Evolutionary conservation across 2,888 invertebrate genomes (phyloP), one percentile per base, ranked within the genome.

Genomic region (Mallateleia sp.): DNA sequence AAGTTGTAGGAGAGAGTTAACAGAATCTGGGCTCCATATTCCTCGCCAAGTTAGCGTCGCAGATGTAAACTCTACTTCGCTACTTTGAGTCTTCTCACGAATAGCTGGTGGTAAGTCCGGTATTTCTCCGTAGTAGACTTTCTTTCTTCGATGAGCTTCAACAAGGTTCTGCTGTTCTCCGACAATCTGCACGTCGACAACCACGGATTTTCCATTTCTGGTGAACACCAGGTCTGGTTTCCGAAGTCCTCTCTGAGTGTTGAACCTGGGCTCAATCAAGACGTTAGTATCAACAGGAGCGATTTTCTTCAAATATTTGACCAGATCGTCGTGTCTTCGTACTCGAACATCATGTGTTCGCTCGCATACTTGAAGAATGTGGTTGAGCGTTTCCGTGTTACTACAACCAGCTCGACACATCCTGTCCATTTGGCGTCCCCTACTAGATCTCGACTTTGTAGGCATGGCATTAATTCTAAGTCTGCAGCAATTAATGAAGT

Each of bases 391-490:
- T 85, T 94, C 93, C 28, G 69, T 60, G 0, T 80, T 85, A 77
- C 56, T 71, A 84, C 93, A 94, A 9, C 93, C 93, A 1, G 92
- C 93, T 45, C 93, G 89, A 47, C 89, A 89, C 22, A 8, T 7
- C 9, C 60, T 20, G 20, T 89, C 69, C 2, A 11, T 8, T 28
- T 2, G 56, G 5, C 90, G 56, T 0, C 93, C 93, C 34, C 93
- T 87, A 6, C 91, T 87, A 0, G 88, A 91, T 45, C 93, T 74
- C 0, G 93, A 87, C 24, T 90, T 78, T 0, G 93, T 91, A 0
- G 94, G 93, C 1, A 94, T 84, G 11, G 92, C 90, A 64, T 93
- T 93, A 0, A 94, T 93, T 4, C 93, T 86, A 2, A 92, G 82
- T 4, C 92, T 92, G 18, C 89, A 82, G 22, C 90, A 91, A 54